Evolutionary conservation across 2,888 invertebrate species (phyloP).

Genomic region (Diarsia dahlii): DNA sequence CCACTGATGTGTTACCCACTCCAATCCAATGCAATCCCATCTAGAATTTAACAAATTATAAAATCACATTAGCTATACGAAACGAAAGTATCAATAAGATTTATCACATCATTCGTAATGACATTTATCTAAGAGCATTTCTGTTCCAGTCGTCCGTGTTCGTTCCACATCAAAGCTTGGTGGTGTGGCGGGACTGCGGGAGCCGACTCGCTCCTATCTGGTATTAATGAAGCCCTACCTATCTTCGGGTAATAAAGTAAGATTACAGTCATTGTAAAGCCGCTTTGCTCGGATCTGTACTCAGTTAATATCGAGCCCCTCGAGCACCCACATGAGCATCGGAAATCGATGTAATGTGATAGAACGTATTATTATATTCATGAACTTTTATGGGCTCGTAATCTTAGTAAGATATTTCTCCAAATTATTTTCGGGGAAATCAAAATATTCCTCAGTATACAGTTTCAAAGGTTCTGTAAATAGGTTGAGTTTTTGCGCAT

Average conservation of each 20-base stretch:
- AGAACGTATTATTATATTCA: conserved; percentile 48
- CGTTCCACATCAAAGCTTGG: neutral
- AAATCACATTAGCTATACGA: neutral
- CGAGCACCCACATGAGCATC: conserved; percentile 39
- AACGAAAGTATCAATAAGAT: neutral
- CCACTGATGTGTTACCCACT: neutral
- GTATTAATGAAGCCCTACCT: conserved; percentile 80
- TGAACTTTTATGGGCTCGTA: conserved; percentile 39
- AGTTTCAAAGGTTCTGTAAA: neutral
- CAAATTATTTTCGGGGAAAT: conserved; percentile 2
- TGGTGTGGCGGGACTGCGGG: neutral
- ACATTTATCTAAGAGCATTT: conserved; percentile 9
- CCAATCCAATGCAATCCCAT: neutral
- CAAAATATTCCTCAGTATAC: neutral
- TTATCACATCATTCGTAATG: conserved; percentile 3
- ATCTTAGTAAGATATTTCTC: conserved; percentile 22
- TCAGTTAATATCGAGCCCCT: conserved; percentile 58
- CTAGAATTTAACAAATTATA: too few species aligned
- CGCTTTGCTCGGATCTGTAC: conserved; percentile 64
- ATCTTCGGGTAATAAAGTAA: conserved; percentile 78
- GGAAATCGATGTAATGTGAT: conserved; percentile 56
- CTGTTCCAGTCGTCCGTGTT: neutral
- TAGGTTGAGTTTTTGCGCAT: neutral
- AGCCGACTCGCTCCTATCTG: conserved; percentile 47
- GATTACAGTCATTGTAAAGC: conserved; percentile 79